These are phyloP conservation scores for Oreohelix idahoensis DNA, from an alignment of 1,140 invertebrate species.

Conservation along the genomic window DNA sequence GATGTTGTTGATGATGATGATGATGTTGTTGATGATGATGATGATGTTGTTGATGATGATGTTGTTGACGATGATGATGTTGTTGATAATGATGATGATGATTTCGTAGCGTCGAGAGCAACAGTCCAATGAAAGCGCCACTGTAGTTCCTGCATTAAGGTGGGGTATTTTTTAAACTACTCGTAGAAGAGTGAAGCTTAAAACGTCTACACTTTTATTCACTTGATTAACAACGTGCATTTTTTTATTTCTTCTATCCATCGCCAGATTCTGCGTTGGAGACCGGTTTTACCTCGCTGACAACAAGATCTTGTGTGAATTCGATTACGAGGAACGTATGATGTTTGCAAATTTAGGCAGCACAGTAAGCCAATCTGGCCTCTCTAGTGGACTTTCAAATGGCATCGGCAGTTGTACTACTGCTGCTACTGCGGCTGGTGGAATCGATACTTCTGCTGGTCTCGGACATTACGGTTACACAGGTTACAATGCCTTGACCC, in stretches of 20 bases:
- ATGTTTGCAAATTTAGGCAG: conserved; percentile 89
- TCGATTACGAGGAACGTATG: conserved; percentile 92
- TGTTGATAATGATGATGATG: too few species aligned
- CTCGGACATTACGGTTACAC: conserved; percentile 71
- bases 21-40: too few species aligned
- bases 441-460: not conserved
- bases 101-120: too few species aligned
- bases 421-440: not conserved
- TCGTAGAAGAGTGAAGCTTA: too few species aligned
- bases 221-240: too few species aligned
- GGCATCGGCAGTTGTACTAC: not conserved
- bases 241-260: conserved; percentile 39
- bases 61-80: too few species aligned
- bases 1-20: too few species aligned
- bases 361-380: conserved; percentile 9
- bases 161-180: too few species aligned
- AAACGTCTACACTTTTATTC: too few species aligned
- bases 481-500: conserved; percentile 87
- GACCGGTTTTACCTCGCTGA: conserved; percentile 93
- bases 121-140: too few species aligned
- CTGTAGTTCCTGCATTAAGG: too few species aligned
- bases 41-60: too few species aligned
- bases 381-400: conserved; percentile 32
- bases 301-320: conserved; percentile 94
- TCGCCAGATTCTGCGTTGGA: conserved; percentile 91